phyloP scores from a whole-genome alignment of 2,888 invertebrate species.

The Nomada goodeniana region DNA sequence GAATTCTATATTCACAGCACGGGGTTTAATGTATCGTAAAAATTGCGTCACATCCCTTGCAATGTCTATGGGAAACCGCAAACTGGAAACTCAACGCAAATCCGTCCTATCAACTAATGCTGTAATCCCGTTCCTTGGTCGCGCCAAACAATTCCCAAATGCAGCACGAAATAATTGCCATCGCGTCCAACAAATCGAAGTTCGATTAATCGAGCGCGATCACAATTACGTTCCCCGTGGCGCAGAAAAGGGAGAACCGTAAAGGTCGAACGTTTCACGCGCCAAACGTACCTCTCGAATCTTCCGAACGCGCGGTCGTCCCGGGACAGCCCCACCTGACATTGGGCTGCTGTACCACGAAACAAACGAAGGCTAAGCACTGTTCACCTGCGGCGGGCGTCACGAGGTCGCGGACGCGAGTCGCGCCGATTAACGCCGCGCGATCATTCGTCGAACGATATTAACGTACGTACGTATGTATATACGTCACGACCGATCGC shows the following conservation, averaged over 20 bases:
- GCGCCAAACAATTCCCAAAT: too few species aligned
- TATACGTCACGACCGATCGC: neutral
- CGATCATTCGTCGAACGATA: constrained; percentile 51
- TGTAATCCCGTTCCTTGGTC: too few species aligned
- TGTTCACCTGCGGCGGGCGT: neutral
- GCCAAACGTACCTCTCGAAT: neutral
- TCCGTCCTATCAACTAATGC: too few species aligned
- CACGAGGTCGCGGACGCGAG: constrained; percentile 30
- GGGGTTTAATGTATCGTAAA: too few species aligned
- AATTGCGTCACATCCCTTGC: too few species aligned
- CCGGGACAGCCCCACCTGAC: neutral
- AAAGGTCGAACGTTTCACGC: neutral
- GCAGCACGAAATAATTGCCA: too few species aligned
- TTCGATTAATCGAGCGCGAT: neutral
- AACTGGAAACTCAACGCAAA: too few species aligned
- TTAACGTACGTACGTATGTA: constrained; percentile 17
- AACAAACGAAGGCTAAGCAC: constrained; percentile 13
- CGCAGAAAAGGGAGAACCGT: too few species aligned
- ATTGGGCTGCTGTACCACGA: constrained; percentile 22
- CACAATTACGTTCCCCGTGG: neutral
- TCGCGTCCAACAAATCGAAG: too few species aligned
- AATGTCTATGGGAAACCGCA: too few species aligned
- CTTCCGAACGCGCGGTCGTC: neutral
- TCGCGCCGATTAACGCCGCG: constrained; percentile 41
- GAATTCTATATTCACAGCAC: too few species aligned